A percentile compares a stretch with the other conserved stretches of the same genome.
Conservation (phyloP, 2,888 invertebrate genomes). For the Podotricha telesiphe region DNA sequence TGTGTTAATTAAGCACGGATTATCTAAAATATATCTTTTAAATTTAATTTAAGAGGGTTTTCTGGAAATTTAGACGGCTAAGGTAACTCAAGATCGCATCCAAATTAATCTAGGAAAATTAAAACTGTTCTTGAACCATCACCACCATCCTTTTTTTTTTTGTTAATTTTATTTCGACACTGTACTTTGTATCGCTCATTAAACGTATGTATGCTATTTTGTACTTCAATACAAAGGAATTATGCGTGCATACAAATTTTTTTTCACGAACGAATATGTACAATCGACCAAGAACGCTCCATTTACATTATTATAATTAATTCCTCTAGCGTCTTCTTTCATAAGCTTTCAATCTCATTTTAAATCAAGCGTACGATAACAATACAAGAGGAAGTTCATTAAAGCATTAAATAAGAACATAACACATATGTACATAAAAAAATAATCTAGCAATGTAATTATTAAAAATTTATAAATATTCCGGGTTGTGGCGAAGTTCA, state of each 20-base stretch:
- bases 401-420: neutral
- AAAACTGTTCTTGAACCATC: too few species aligned
- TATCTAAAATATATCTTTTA: conserved; percentile 41
- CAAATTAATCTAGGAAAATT: too few species aligned
- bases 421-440: neutral
- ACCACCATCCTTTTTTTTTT: neutral
- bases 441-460: neutral
- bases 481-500: neutral
- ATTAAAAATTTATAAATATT: neutral
- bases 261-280: conserved; percentile 11
- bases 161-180: neutral
- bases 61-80: too few species aligned
- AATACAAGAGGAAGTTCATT: conserved; percentile 1
- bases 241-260: conserved; percentile 9
- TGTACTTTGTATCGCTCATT: neutral
- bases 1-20: conserved; percentile 51
- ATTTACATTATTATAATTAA: conserved; percentile 21
- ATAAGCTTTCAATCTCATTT: conserved; percentile 24
- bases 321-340: conserved; percentile 10
- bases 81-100: too few species aligned
- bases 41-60: too few species aligned
- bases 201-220: neutral
- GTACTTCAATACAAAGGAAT: neutral
- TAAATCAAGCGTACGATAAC: conserved; percentile 9
- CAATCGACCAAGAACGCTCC: neutral